phyloP scores from a whole-genome alignment of 2,797 vertebrate species.

The Nasua narica region DNA sequence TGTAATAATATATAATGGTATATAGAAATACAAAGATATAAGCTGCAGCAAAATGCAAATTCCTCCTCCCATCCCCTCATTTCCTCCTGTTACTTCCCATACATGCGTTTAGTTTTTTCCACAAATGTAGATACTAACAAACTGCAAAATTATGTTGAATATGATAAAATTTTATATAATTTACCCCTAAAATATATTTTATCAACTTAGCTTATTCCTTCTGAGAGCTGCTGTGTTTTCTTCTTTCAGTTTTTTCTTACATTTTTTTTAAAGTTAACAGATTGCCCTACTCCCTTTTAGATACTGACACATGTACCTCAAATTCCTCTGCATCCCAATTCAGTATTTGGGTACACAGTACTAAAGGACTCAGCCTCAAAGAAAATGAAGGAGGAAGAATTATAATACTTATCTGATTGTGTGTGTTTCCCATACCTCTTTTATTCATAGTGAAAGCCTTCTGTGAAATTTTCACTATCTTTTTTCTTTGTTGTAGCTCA shows the following conservation, averaged over 20 bases:
- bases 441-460: conserved; percentile 10
- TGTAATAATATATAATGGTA: not conserved
- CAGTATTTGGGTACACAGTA: not conserved
- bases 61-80: not conserved
- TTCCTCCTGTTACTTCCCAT: not conserved
- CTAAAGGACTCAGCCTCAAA: not conserved
- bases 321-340: not conserved
- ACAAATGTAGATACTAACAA: not conserved
- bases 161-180: not conserved
- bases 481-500: conserved; percentile 87
- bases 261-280: conserved; percentile 23
- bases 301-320: not conserved
- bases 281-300: not conserved
- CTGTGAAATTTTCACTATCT: not conserved
- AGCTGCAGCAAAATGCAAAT: not conserved
- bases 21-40: not conserved
- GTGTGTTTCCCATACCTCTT: not conserved
- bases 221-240: not conserved
- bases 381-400: not conserved
- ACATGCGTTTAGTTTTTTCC: not conserved
- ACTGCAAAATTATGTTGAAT: not conserved
- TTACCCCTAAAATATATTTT: not conserved
- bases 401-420: not conserved
- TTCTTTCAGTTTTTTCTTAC: not conserved
- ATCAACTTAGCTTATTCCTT: not conserved